Evolutionary conservation across 1,140 invertebrate genomes (phyloP), one percentile per base, ranked within the genome.

Genomic region (Trinorchestia longiramus): DNA sequence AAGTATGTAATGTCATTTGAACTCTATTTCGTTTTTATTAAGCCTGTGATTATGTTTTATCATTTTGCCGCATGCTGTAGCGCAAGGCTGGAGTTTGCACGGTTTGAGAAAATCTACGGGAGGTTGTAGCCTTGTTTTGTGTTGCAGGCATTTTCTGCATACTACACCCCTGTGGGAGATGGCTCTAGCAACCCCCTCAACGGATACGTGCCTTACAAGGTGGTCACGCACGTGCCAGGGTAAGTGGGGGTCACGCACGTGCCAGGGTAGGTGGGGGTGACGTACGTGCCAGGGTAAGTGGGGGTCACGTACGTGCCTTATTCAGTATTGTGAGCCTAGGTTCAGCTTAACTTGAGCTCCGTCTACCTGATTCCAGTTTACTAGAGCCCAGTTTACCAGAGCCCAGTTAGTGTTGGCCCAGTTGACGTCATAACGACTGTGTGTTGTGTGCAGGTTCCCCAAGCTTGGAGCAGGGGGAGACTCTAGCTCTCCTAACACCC

Each of bases 131-230:
- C 62, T 3, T 28, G 28, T 77, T 77, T 77, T 28, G 28, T 36
- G 3, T 77, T 94, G 44, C 97, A 98, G 95, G 98, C 98, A 0
- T 99, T 99, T 97, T 98, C 98, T 62, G 99, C 99, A 97, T 99
- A 99, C 97, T 99, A 99, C 97, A 99, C 99, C 23, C 98, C 98
- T 45, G 97, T 98, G 97, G 87, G 95, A 19, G 98, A 98, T 96
- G 98, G 98, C 97, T 98, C 98, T 97, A 98, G 98, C 96, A 97
- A 98, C 23, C 97, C 98, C 19, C 98, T 98, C 97, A 99, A 99
- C 97, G 99, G 99, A 40, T 99, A 99, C 97, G 98, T 99, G 47
- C 98, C 98, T 97, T 98, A 98, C n/a, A 97, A 98, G 53, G 97
- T 99, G 96, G 98, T 98, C 91, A 99, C 98, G 0, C 98, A 98